These are phyloP conservation scores for Myodes glareolus DNA, from an alignment of 2,113 vertebrate genomes.

Conservation along the genomic window DNA sequence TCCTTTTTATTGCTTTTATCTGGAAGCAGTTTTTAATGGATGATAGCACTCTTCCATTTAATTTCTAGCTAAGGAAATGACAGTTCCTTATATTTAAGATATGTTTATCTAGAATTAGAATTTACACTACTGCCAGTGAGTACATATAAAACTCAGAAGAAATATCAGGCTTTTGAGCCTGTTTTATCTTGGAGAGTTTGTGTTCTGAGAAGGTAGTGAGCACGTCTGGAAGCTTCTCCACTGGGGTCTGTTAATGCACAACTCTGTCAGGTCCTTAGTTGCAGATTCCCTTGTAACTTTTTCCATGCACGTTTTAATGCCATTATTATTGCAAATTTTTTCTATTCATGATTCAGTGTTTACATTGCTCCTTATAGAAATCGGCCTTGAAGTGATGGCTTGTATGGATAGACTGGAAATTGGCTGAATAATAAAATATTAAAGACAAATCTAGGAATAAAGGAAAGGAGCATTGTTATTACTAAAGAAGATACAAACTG, in stretches of 20 bases:
- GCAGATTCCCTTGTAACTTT: background rate
- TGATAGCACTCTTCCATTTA: slow-evolving; percentile 50
- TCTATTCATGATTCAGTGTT: background rate
- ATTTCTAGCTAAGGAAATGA: slow-evolving; percentile 51
- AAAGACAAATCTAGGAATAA: slow-evolving; percentile 19
- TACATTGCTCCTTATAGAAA: background rate
- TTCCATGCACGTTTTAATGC: background rate
- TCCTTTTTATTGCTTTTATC: slow-evolving; percentile 61
- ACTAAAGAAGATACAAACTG: background rate
- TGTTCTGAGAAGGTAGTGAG: background rate
- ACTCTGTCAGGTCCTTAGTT: background rate
- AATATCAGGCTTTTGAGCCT: background rate
- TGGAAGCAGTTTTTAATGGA: background rate
- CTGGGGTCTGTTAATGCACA: background rate
- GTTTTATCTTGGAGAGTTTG: slow-evolving; percentile 17
- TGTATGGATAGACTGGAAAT: background rate
- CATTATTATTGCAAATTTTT: slow-evolving; percentile 18
- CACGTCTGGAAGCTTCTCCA: background rate
- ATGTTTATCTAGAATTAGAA: slow-evolving; percentile 4
- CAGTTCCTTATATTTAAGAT: background rate
- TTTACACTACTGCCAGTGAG: slow-evolving; percentile 11
- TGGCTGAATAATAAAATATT: slow-evolving; percentile 3
- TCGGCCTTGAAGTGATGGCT: background rate
- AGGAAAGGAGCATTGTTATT: background rate
- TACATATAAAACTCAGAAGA: background rate